Evolutionary conservation across 2,888 invertebrate genomes (phyloP).

Genomic region (Amphipyra tragopoginis): DNA sequence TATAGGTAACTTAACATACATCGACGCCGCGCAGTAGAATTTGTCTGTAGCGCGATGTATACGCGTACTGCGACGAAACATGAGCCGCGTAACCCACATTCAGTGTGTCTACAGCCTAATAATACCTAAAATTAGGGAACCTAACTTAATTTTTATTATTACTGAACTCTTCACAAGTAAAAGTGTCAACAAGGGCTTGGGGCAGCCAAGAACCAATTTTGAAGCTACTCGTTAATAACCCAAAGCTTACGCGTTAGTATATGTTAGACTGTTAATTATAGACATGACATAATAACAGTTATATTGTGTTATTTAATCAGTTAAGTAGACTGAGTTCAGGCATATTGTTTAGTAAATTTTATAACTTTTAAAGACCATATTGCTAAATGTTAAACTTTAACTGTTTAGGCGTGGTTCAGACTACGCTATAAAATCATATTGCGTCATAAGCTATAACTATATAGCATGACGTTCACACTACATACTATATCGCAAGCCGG

Average conservation of each 20-base stretch:
- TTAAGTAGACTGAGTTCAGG: conserved; percentile 48
- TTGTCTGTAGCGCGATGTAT: too few relatives aligned
- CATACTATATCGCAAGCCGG: too few relatives aligned
- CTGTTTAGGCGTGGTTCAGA: too few relatives aligned
- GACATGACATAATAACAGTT: conserved; percentile 70
- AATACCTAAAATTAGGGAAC: too few relatives aligned
- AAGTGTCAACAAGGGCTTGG: conserved; percentile 61
- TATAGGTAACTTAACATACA: too few relatives aligned
- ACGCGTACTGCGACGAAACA: too few relatives aligned
- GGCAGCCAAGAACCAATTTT: conserved; percentile 71
- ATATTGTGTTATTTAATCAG: conserved; percentile 54
- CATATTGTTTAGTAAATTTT: conserved; percentile 43
- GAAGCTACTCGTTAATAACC: conserved; percentile 71
- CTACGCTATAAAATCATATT: too few relatives aligned
- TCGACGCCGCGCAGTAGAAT: too few relatives aligned
- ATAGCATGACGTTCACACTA: too few relatives aligned
- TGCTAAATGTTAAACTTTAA: conserved; percentile 22
- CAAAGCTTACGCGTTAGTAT: conserved; percentile 72
- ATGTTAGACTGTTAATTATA: conserved; percentile 67
- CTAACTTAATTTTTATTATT: background rate
- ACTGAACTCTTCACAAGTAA: conserved; percentile 65
- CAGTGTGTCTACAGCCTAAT: too few relatives aligned
- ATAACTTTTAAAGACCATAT: conserved; percentile 36
- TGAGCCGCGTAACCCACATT: too few relatives aligned
- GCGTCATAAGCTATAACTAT: too few relatives aligned